phyloP scores from a whole-genome alignment of 2,797 vertebrate species.

The Leptodactylus fallax region DNA sequence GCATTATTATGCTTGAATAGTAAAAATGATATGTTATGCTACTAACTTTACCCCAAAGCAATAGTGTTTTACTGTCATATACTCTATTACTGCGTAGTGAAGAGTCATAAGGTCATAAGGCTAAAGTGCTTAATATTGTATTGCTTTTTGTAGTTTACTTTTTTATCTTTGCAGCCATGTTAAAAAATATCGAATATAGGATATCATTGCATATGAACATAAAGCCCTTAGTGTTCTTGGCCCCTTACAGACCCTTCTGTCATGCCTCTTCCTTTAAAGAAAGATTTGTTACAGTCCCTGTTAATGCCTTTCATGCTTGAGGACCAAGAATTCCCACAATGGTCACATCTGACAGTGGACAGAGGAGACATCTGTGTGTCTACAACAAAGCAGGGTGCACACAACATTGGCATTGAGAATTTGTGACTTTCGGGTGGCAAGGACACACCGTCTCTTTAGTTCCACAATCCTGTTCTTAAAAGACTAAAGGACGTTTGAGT shows the following conservation, averaged over 20 bases:
- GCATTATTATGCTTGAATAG: neutral
- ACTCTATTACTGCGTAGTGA: neutral
- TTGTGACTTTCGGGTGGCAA: conserved; percentile 15
- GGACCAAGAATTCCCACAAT: conserved; percentile 46
- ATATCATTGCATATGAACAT: conserved; percentile 35
- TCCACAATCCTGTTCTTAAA: conserved; percentile 58
- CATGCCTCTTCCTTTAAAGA: conserved; percentile 42
- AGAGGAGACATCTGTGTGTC: conserved; percentile 48
- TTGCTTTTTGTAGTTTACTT: conserved; percentile 2
- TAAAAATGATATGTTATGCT: neutral
- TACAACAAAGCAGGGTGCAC: conserved; percentile 12
- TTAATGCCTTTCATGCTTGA: conserved; percentile 51
- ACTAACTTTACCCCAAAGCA: neutral
- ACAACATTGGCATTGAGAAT: conserved; percentile 7
- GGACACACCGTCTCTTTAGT: conserved; percentile 36
- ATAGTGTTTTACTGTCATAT: neutral
- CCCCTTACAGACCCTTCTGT: conserved; percentile 43
- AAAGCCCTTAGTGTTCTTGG: conserved; percentile 41
- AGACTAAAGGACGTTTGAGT: neutral
- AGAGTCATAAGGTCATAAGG: neutral
- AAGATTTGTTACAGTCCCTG: conserved; percentile 50
- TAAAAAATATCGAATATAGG: conserved; percentile 56
- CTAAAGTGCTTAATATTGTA: conserved; percentile 6
- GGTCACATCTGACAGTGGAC: conserved; percentile 50
- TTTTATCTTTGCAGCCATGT: conserved; percentile 15